These are phyloP conservation scores for Onychorhynchus coronatus DNA, from an alignment of 2,113 vertebrate genomes.

Conservation along the genomic window DNA sequence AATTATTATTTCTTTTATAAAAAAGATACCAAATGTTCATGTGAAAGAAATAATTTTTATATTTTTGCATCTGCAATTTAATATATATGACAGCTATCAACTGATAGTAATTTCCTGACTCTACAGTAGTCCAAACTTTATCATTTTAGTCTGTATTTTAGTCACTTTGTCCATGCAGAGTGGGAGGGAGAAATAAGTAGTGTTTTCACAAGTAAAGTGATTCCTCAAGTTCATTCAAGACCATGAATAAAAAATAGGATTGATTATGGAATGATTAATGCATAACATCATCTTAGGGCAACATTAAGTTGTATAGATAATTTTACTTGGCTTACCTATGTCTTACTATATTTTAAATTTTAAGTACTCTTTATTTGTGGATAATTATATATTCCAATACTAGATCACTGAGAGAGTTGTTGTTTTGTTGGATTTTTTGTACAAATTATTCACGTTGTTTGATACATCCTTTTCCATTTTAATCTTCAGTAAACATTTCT, in stretches of 20 bases:
- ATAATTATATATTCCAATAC: background rate
- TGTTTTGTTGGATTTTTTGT: background rate
- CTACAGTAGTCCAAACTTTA: background rate
- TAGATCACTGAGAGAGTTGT: background rate
- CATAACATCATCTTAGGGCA: background rate
- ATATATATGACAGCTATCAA: background rate
- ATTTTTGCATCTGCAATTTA: background rate
- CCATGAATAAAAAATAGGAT: background rate
- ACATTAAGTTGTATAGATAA: background rate
- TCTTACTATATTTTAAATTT: background rate
- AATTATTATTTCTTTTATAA: background rate
- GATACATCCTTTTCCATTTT: background rate
- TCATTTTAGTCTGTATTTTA: background rate
- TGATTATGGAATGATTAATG: background rate
- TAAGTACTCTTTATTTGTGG: background rate
- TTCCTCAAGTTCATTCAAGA: background rate
- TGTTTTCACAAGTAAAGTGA: background rate
- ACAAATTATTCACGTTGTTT: background rate
- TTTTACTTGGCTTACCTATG: background rate
- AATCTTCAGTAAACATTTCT: background rate
- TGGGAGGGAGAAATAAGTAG: background rate
- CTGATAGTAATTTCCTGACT: background rate
- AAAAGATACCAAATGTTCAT: background rate
- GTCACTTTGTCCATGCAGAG: background rate
- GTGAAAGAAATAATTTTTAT: background rate